A percentile compares a stretch with the other conserved stretches of the same genome.
Evolutionary conservation across 2,113 vertebrate species (phyloP).

Genomic region (Grallaria varia): DNA sequence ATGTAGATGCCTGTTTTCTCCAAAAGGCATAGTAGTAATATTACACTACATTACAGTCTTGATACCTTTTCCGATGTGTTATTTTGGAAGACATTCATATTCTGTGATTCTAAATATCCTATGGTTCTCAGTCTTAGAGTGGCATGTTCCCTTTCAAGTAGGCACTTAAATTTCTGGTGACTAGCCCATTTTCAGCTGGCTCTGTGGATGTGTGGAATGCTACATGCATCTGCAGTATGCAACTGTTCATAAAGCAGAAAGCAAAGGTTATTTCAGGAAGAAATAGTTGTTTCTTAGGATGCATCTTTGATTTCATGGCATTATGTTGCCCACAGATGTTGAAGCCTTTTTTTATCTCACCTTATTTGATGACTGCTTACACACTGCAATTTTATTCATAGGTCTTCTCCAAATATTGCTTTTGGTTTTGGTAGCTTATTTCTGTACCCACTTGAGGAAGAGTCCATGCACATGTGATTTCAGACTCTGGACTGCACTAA

Average conservation of each 20-base stretch:
- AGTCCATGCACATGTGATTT: background rate
- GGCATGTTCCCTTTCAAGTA: background rate
- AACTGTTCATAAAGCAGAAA: background rate
- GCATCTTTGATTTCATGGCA: background rate
- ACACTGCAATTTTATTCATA: background rate
- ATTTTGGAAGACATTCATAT: background rate
- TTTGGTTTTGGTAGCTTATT: background rate
- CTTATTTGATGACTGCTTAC: background rate
- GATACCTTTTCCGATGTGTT: background rate
- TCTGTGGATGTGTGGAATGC: rapidly evolving
- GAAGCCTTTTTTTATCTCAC: background rate
- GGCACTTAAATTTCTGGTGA: background rate
- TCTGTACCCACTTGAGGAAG: background rate
- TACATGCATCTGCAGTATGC: background rate
- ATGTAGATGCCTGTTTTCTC: background rate
- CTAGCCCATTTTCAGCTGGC: background rate
- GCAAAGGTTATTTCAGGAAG: background rate
- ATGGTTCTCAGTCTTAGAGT: background rate
- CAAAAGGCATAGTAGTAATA: background rate
- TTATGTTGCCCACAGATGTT: background rate
- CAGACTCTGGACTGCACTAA: background rate
- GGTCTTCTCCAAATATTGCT: background rate
- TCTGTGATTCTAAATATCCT: background rate
- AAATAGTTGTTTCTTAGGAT: background rate
- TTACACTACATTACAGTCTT: rapidly evolving